phyloP scores from a whole-genome alignment of 2,888 invertebrate species.

The Hydraecia micacea region DNA sequence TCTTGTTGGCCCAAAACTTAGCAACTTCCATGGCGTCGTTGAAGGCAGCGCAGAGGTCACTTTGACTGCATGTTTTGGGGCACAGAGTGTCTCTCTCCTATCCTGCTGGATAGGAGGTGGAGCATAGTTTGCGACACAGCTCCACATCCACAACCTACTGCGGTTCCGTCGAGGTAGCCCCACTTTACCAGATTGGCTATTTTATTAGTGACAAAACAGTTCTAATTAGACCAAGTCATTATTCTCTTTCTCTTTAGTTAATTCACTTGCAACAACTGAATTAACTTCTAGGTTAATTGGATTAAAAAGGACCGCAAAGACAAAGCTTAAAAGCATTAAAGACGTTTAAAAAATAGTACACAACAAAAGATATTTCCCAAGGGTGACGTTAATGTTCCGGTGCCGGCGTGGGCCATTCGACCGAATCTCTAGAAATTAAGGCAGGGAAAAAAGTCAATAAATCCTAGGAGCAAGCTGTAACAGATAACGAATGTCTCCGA shows the following conservation, averaged over 20 bases:
- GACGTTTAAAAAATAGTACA: conserved; percentile 85
- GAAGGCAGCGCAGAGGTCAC: background rate
- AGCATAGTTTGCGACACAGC: background rate
- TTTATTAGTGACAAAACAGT: background rate
- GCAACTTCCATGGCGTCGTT: background rate
- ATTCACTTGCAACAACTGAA: conserved; percentile 29
- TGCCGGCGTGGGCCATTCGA: conserved; percentile 87
- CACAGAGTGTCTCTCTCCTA: too few relatives aligned
- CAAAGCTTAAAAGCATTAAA: conserved; percentile 68
- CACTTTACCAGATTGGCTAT: background rate
- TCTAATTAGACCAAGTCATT: background rate
- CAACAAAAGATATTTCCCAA: conserved; percentile 87
- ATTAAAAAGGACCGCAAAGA: conserved; percentile 61
- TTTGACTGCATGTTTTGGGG: too few relatives aligned
- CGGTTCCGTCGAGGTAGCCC: background rate
- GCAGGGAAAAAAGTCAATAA: conserved; percentile 88
- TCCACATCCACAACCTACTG: background rate
- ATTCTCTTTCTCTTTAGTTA: background rate
- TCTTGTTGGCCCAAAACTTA: background rate
- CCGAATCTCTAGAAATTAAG: conserved; percentile 89
- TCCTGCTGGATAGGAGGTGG: background rate
- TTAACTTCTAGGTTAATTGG: conserved; percentile 59
- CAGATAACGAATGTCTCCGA: conserved; percentile 85
- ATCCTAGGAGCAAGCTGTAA: conserved; percentile 83
- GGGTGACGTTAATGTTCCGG: conserved; percentile 88